Conservation (phyloP, 2,113 vertebrate genomes). For the Scolopax mira region DNA sequence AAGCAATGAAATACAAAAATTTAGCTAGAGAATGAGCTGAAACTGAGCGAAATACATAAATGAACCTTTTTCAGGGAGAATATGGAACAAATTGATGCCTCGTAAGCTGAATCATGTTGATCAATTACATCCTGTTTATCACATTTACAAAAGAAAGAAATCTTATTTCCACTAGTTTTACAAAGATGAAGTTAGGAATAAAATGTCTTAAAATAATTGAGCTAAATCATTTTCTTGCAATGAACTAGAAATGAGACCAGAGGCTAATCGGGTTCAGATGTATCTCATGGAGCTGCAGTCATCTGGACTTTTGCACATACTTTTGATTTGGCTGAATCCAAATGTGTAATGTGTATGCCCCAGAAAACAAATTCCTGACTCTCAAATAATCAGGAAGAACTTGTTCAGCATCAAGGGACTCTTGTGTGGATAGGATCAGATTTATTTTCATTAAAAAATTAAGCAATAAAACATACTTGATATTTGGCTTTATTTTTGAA, state of each 20-base stretch:
- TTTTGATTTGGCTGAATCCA: neutral
- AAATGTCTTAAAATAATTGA: neutral
- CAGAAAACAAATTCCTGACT: neutral
- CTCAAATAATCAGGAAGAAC: neutral
- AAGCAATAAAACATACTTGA: neutral
- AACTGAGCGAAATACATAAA: neutral
- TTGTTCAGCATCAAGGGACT: neutral
- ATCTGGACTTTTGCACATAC: rapidly evolving
- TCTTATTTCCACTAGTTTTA: neutral
- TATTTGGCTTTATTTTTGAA: neutral
- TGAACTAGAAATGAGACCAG: neutral
- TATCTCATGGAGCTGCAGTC: neutral
- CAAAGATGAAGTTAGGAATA: neutral
- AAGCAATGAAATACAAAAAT: neutral
- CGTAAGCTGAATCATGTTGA: neutral
- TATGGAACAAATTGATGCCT: neutral
- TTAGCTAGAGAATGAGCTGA: neutral
- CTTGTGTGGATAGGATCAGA: neutral
- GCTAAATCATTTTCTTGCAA: neutral
- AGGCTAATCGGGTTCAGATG: neutral
- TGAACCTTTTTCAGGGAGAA: neutral
- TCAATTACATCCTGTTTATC: neutral
- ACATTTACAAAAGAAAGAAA: neutral
- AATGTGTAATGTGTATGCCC: neutral
- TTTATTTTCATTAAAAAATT: neutral